These are phyloP conservation scores for Darevskia mixta DNA, from an alignment of 2,797 vertebrate species.

Conservation along the genomic window DNA sequence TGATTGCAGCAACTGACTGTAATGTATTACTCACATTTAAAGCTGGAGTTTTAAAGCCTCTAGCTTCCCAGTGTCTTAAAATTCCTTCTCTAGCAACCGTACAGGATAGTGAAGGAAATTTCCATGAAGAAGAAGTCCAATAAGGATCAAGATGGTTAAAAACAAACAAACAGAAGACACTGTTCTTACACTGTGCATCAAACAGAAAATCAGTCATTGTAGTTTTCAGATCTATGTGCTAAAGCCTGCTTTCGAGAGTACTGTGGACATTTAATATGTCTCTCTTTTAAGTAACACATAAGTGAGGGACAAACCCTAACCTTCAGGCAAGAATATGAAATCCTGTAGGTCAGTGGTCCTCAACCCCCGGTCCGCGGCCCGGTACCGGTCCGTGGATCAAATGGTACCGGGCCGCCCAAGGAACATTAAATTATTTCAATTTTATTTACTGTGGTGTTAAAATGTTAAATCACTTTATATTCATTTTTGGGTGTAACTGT, in stretches of 20 bases:
- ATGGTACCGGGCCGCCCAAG: no score
- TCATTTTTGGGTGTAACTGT: no score
- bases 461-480: no score
- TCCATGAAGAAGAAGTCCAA: background rate
- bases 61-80: slow-evolving; percentile 39
- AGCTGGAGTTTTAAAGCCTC: background rate
- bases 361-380: no score
- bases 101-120: background rate
- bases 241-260: slow-evolving; percentile 3
- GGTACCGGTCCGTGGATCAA: no score
- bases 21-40: background rate
- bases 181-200: background rate
- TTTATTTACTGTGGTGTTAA: no score
- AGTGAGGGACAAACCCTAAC: slow-evolving; percentile 24
- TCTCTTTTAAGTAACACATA: background rate
- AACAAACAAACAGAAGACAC: background rate
- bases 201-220: background rate
- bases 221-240: background rate
- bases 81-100: slow-evolving; percentile 60
- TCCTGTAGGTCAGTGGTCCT: background rate
- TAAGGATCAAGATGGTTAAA: background rate
- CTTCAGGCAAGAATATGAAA: background rate
- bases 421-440: no score
- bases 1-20: background rate
- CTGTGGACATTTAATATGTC: background rate